Evolutionary conservation across 2,113 vertebrate genomes (phyloP).

Genomic region (Willisornis vidua): DNA sequence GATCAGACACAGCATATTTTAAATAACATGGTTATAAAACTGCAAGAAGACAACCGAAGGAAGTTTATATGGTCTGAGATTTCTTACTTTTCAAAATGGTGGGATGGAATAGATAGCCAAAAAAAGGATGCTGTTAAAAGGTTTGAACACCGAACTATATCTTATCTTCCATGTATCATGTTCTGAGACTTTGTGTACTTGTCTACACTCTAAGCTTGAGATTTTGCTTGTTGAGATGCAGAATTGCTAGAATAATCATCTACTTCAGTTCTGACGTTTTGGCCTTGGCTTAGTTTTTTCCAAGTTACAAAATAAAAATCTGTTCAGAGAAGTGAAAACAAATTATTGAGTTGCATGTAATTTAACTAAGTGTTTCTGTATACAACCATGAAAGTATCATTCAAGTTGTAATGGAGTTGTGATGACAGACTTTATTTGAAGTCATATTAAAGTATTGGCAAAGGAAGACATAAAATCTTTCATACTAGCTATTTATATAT

Average conservation of each 20-base stretch:
- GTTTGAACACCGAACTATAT: slow-evolving; percentile 68
- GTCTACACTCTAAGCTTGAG: not conserved
- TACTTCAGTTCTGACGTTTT: not conserved
- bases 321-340: not conserved
- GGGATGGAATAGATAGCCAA: slow-evolving; percentile 85
- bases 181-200: not conserved
- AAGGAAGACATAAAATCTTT: not conserved
- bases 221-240: not conserved
- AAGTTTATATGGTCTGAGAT: slow-evolving; percentile 94
- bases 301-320: not conserved
- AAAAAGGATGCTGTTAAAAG: slow-evolving; percentile 87
- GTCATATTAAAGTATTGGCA: not conserved
- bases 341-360: not conserved
- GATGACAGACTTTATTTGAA: not conserved
- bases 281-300: not conserved
- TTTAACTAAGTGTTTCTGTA: not conserved
- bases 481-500: not conserved
- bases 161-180: not conserved
- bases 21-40: slow-evolving; percentile 91
- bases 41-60: slow-evolving; percentile 83
- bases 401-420: not conserved
- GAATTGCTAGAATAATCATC: not conserved
- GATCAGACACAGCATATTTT: slow-evolving; percentile 93
- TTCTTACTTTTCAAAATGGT: slow-evolving; percentile 94
- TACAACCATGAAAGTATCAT: not conserved